phyloP scores from a whole-genome alignment of 1,140 invertebrate genomes.

The Bombus difficillimus region DNA sequence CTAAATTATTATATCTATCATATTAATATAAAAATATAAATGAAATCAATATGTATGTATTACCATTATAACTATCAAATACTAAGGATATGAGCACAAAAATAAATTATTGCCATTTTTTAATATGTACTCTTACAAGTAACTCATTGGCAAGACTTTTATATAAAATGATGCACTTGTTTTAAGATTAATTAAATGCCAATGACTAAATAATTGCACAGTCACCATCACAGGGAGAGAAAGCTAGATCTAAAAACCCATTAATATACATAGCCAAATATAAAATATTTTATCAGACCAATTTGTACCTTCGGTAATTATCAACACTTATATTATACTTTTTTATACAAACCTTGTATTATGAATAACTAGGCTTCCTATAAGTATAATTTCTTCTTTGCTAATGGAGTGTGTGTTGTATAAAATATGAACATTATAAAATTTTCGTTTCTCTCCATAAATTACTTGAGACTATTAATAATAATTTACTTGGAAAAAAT shows the following conservation, averaged over 20 bases:
- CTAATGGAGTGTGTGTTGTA: conserved; percentile 2
- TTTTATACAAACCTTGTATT: conserved; percentile 33
- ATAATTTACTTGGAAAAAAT: not conserved
- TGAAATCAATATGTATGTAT: not conserved
- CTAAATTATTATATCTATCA: conserved; percentile 4
- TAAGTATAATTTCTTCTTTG: not conserved
- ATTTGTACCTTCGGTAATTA: conserved; percentile 24
- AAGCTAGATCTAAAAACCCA: conserved; percentile 48
- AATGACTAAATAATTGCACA: conserved; percentile 40
- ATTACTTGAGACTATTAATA: conserved; percentile 18
- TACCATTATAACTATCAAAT: conserved; percentile 51
- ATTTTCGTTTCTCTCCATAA: conserved; percentile 34
- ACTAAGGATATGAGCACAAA: conserved; percentile 43
- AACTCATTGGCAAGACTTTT: conserved; percentile 28
- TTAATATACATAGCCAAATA: conserved; percentile 9
- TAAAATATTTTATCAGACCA: conserved; percentile 16
- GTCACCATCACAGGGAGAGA: conserved; percentile 55
- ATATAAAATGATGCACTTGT: conserved; percentile 12
- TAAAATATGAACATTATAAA: conserved; percentile 49
- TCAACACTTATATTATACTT: not conserved
- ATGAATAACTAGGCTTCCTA: conserved; percentile 9
- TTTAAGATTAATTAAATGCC: conserved; percentile 39
- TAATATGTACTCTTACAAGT: conserved; percentile 23
- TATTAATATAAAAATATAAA: not conserved
- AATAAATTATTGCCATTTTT: conserved; percentile 54